Percentiles rank a stretch among this genome's conserved stretches.
phyloP scores from a whole-genome alignment of 2,888 invertebrate species.

The Pollenia amentaria region DNA sequence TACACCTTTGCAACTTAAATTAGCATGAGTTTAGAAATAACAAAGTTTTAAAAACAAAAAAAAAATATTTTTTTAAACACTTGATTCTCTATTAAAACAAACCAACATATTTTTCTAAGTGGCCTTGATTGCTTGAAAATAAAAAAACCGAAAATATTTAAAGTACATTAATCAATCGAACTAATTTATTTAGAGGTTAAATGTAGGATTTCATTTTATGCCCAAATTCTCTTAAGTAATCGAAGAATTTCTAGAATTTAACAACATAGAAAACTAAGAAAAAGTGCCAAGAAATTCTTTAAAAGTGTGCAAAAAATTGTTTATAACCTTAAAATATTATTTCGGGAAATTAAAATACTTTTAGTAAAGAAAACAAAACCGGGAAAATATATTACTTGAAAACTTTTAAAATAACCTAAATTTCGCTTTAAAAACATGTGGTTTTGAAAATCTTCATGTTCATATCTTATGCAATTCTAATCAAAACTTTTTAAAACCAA shows the following conservation, averaged over 20 bases:
- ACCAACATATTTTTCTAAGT: constrained; percentile 45
- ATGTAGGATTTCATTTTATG: constrained; percentile 76
- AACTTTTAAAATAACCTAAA: neutral
- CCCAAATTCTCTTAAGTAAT: constrained; percentile 51
- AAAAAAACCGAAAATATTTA: constrained; percentile 23
- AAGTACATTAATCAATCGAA: constrained; percentile 65
- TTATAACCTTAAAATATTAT: constrained; percentile 41
- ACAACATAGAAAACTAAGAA: neutral
- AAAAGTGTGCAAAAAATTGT: constrained; percentile 19
- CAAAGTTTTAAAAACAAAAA: constrained; percentile 16
- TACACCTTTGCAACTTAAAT: constrained; percentile 4
- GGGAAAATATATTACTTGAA: neutral
- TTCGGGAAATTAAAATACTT: neutral
- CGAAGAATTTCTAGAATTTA: constrained; percentile 51
- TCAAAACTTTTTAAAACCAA: no score
- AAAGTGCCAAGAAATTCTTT: neutral
- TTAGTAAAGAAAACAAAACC: neutral
- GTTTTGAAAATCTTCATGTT: no score
- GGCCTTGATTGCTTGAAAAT: constrained; percentile 76
- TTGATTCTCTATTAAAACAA: constrained; percentile 40
- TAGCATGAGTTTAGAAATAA: constrained; percentile 54
- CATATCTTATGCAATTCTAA: neutral
- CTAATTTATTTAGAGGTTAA: constrained; percentile 77
- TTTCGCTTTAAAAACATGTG: no score
- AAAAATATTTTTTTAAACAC: constrained; percentile 32